A percentile compares a stretch with the other conserved stretches of the same genome.
Conservation (phyloP, 2,888 invertebrate species). For the Magallana nippona region DNA sequence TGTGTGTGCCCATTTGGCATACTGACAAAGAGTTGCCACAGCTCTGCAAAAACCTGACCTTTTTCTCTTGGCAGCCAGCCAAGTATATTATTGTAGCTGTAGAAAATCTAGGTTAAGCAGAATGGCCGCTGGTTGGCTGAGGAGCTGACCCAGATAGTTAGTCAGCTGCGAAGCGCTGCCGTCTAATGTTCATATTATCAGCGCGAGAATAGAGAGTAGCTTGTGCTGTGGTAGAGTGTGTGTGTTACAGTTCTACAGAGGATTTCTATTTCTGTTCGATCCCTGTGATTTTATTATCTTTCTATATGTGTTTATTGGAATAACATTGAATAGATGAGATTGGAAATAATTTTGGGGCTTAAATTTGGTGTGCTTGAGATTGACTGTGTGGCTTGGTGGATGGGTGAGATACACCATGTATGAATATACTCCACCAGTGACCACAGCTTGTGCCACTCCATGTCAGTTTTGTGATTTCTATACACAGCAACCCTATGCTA, state of each 20-base stretch:
- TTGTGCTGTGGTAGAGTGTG: constrained; percentile 16
- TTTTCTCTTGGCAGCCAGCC: constrained; percentile 19
- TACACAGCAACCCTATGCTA: constrained; percentile 71
- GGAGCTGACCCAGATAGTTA: constrained; percentile 34
- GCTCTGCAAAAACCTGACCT: constrained; percentile 26
- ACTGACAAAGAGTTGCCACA: background rate
- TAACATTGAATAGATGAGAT: background rate
- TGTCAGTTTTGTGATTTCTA: constrained; percentile 48
- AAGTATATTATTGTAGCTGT: constrained; percentile 27
- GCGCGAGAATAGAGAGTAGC: background rate
- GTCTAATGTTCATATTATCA: constrained; percentile 17
- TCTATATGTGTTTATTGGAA: background rate
- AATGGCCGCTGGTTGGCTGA: constrained; percentile 49
- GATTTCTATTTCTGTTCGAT: background rate
- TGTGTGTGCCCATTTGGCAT: constrained; percentile 13
- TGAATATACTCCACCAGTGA: constrained; percentile 13
- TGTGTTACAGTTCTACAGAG: background rate
- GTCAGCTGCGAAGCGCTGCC: constrained; percentile 16
- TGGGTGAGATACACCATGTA: constrained; percentile 23
- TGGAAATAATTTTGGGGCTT: background rate
- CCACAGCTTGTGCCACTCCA: constrained; percentile 18
- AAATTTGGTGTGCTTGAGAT: background rate
- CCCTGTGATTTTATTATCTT: background rate
- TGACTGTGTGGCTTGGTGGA: background rate
- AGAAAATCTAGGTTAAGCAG: constrained; percentile 48